These are phyloP conservation scores for Diplolepis rosae DNA, from an alignment of 2,888 invertebrate species.

Conservation along the genomic window DNA sequence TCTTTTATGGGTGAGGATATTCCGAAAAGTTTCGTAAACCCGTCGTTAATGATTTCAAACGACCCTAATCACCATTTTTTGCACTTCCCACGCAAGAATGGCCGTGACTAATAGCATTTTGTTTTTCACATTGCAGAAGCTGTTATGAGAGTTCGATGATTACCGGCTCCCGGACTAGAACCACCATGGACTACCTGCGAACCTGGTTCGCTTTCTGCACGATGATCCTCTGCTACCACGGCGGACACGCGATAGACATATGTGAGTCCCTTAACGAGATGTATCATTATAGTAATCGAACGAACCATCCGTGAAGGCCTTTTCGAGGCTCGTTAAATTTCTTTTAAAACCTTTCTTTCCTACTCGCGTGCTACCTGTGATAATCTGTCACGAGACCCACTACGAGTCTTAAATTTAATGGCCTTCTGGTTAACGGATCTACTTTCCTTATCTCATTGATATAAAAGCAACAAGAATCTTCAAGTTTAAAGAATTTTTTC, in stretches of 20 bases:
- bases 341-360: conserved; percentile 27
- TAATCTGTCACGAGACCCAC: conserved; percentile 31
- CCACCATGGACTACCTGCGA: conserved; percentile 66
- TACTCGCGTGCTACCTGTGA: conserved; percentile 30
- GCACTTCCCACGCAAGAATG: background rate
- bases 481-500: background rate
- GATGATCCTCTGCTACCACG: conserved; percentile 62
- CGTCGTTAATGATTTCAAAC: background rate
- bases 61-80: conserved; percentile 40
- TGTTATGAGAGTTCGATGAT: conserved; percentile 72
- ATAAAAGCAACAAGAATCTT: background rate
- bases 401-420: conserved; percentile 28
- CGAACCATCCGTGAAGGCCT: conserved; percentile 24
- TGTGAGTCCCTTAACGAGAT: conserved; percentile 63
- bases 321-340: conserved; percentile 28
- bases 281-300: conserved; percentile 45
- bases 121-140: conserved; percentile 59
- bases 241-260: conserved; percentile 70
- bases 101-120: conserved; percentile 42
- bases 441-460: conserved; percentile 6
- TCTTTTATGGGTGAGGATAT: too few species aligned
- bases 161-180: conserved; percentile 61
- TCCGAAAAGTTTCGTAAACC: background rate
- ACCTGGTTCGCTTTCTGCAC: conserved; percentile 66
- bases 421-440: conserved; percentile 26